These are phyloP conservation scores for Oscheius onirici DNA, from an alignment of 2,888 invertebrate species.

Conservation along the genomic window DNA sequence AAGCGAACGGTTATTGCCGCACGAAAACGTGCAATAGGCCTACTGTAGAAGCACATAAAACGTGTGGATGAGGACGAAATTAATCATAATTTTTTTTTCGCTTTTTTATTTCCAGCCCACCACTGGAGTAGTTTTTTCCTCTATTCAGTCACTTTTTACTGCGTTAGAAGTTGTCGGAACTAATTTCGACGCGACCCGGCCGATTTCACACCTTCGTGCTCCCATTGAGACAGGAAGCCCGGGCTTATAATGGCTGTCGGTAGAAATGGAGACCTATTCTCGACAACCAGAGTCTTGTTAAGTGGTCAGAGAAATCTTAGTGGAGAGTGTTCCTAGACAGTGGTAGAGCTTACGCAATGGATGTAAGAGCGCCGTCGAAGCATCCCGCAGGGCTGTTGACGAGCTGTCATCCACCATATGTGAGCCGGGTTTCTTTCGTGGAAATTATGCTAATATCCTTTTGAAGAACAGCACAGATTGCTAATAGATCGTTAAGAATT, in stretches of 20 bases:
- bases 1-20: constrained; percentile 34
- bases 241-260: constrained; percentile 26
- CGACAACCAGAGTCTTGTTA: not conserved
- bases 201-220: constrained; percentile 33
- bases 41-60: constrained; percentile 21
- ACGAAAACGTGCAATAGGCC: not conserved
- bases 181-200: constrained; percentile 29
- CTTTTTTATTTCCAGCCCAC: too few species aligned
- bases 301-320: not conserved
- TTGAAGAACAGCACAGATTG: constrained; percentile 10
- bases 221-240: constrained; percentile 30
- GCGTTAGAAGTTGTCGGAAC: constrained; percentile 26
- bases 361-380: constrained; percentile 16
- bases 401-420: constrained; percentile 32
- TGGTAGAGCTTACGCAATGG: constrained; percentile 10
- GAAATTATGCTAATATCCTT: constrained; percentile 29
- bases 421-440: constrained; percentile 14
- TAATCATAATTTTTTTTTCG: too few species aligned
- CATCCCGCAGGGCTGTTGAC: constrained; percentile 30
- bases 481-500: not conserved
- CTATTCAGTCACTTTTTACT: constrained; percentile 7
- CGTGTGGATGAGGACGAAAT: too few species aligned
- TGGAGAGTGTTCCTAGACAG: not conserved
- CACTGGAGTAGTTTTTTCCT: not conserved
- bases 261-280: constrained; percentile 19